These are phyloP conservation scores for Drosophila teissieri DNA, from an alignment of 1,140 invertebrate genomes.

Conservation along the genomic window DNA sequence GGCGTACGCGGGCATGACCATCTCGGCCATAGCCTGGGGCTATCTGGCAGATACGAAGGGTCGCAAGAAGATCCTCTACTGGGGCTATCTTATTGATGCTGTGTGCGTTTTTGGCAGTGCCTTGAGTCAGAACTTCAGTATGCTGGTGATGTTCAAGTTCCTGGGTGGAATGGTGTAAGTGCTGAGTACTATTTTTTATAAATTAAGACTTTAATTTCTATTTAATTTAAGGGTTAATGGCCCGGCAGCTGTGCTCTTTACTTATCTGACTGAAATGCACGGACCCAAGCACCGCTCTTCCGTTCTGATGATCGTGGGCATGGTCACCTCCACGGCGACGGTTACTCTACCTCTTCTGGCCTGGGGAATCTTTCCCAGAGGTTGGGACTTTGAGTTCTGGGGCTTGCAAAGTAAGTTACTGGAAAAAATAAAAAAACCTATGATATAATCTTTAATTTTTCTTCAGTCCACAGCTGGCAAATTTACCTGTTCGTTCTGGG, in stretches of 20 bases:
- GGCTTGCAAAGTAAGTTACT: conserved; percentile 87
- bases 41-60: conserved; percentile 92
- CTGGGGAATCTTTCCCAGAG: conserved; percentile 86
- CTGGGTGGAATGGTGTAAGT: conserved; percentile 91
- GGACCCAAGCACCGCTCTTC: conserved; percentile 87
- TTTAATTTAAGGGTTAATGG: conserved; percentile 88
- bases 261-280: conserved; percentile 90
- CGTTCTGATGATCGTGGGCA: conserved; percentile 87
- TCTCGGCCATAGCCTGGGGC: conserved; percentile 92
- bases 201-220: conserved; percentile 21
- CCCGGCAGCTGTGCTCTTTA: conserved; percentile 89
- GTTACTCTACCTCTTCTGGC: conserved; percentile 86
- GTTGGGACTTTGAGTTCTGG: conserved; percentile 85
- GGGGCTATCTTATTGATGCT: conserved; percentile 89
- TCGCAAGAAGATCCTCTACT: conserved; percentile 88
- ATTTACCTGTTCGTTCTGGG: conserved; percentile 89
- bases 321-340: conserved; percentile 87
- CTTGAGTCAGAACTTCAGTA: conserved; percentile 89
- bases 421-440: neutral
- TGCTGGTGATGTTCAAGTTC: conserved; percentile 90
- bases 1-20: conserved; percentile 91
- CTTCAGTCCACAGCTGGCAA: conserved; percentile 89
- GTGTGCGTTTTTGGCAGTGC: conserved; percentile 88
- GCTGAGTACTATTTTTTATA: conserved; percentile 62
- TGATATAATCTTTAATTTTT: neutral